Base-by-base conservation (phyloP, 2,797 vertebrate genomes). In the Enteromius trimaculatus region DNA sequence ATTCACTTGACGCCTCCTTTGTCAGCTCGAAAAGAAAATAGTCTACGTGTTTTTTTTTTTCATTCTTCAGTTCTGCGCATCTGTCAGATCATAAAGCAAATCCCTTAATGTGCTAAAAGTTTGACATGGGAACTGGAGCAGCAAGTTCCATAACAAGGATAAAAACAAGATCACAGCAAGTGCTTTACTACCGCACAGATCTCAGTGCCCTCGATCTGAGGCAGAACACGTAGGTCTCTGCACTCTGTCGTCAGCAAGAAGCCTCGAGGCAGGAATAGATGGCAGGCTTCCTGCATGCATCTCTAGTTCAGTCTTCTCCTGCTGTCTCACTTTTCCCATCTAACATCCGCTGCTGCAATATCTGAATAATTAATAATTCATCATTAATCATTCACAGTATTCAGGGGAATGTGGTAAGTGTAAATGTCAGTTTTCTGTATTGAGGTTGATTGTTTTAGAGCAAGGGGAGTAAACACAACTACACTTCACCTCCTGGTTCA, bases 341-440 rank as follows among this genome's bases (percentile, higher is more conserved):
- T 19, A 74, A 81, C 80, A 84, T 87, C 66, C 80, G 21, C 42
- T 86, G 44, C 88, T 85, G 88, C 86, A 81, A 86, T 87, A 86
- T 86, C 62, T 86, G 78, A 89, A 88, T 85, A 87, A 89, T 86
- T 86, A 83, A 88, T 86, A 74, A 86, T 88, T 87, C 70, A 88
- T 87, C 78, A 81, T 89, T 83, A 86, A 88, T 89, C 86, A 84
- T 86, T 89, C 77, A 83, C 76, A 72, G 80, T 80, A 70, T 84
- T 84, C 51, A 64, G 68, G 77, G 26, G 64, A 72, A 70, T 26
- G 37, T 47, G 51, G 16, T 82, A 74, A 84, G 82, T 83, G 77
- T 86, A 76, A 64, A 72, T 84, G 76, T 58, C 62, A 64, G 58
- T 75, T 79, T 66, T 69, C 65, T 51, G 64, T 71, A 62, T 77